These are phyloP conservation scores for Enteromius unitaeniatus DNA, from an alignment of 2,797 vertebrate genomes.

Conservation along the genomic window DNA sequence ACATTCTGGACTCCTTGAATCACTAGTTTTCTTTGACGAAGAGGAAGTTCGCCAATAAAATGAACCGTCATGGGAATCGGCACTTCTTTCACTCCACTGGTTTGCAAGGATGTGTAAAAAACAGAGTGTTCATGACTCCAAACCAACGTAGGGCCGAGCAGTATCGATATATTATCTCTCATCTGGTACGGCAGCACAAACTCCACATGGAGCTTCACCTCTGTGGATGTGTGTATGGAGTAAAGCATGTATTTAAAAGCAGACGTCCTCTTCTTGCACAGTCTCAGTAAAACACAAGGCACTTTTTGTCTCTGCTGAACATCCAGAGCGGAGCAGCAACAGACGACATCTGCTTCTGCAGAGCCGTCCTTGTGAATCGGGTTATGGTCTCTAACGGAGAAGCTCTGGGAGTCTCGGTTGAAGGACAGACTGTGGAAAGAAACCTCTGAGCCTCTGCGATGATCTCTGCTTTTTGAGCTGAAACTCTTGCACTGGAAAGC, in stretches of 20 bases:
- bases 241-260: conserved; percentile 80
- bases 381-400: conserved; percentile 76
- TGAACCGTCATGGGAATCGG: conserved; percentile 76
- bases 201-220: conserved; percentile 74
- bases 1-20: conserved; percentile 76
- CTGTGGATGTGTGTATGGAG: conserved; percentile 75
- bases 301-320: conserved; percentile 74
- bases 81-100: conserved; percentile 72
- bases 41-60: conserved; percentile 80
- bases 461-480: conserved; percentile 43
- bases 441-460: conserved; percentile 65
- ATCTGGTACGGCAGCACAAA: conserved; percentile 83
- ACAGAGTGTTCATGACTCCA: conserved; percentile 80
- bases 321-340: conserved; percentile 75
- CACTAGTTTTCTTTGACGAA: conserved; percentile 72
- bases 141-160: conserved; percentile 85
- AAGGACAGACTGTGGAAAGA: conserved; percentile 78
- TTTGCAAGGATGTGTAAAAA: conserved; percentile 76
- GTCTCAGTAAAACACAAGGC: conserved; percentile 81
- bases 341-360: conserved; percentile 72
- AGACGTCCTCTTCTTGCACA: conserved; percentile 54
- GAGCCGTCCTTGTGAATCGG: conserved; percentile 61
- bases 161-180: conserved; percentile 74
- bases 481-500: conserved; percentile 75
- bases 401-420: conserved; percentile 70